Evolutionary conservation across 2,888 invertebrate genomes (phyloP), one percentile per base, ranked within the genome.

Genomic region (Athripsodes cinereus): DNA sequence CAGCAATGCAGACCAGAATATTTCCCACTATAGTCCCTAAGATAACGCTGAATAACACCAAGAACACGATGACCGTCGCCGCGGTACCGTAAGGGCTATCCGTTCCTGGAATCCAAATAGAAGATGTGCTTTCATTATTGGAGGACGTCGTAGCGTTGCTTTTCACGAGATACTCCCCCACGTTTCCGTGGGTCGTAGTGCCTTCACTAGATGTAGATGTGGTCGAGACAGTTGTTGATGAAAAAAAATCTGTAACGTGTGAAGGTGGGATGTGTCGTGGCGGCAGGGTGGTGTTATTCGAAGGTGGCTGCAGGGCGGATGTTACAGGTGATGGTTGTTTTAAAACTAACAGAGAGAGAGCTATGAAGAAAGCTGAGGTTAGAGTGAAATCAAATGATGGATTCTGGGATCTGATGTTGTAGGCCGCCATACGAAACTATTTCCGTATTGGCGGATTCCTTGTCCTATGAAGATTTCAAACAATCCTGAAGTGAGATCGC

Each of bases 1-100:
- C 96, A 58, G 97, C 97, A 34, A 96, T 86, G 73, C 96, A 96
- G 66, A 98, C 96, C 60, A 97, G 80, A 59, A 96, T 84, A 77
- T 99, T 96, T 51, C 92, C 92, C 59, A 92, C 83, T 62, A 91
- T 85, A 2, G 92, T 92, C 64, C 87, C 88, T 61, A 89, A 72
- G 64, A 92, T 89, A 50, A 92, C 86, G 67, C 85, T 79, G 65
- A 90, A 79, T 66, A 92, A 80, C 61, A 92, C 77, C 62, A 88
- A 78, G 61, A 86, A 84, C 65, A 92, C 84, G 64, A 90, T 71
- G 65, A 92, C 82, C 59, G 88, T 77, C 50, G 72, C 72, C 8
- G 73, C 68, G 21, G 73, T 72, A 20, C 78, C 76, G 67, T 76
- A 79, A 64, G 74, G 78, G 8, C 70, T 69, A 66, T 77, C 76